Conservation (phyloP, 2,888 invertebrate genomes). For the Trypoxylon attenuatum region DNA sequence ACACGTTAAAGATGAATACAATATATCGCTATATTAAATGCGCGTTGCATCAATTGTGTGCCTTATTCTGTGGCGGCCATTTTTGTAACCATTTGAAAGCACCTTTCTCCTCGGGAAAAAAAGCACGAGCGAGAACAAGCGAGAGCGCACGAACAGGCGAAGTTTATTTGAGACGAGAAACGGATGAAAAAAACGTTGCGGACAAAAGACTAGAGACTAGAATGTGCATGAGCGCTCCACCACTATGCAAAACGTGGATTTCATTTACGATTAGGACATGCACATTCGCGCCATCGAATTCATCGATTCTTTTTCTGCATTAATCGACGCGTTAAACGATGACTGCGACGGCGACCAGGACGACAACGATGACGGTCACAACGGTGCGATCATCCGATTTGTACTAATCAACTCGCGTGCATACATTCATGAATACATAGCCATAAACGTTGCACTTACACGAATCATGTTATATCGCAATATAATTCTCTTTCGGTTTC, state of each 20-base stretch:
- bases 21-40: slow-evolving; percentile 62
- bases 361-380: too few species aligned
- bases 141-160: slow-evolving; percentile 35
- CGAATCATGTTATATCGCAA: slow-evolving; percentile 67
- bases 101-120: slow-evolving; percentile 54
- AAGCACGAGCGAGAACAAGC: slow-evolving; percentile 23
- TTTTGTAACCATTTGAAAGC: slow-evolving; percentile 69
- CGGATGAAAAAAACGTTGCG: slow-evolving; percentile 16
- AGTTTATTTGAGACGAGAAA: slow-evolving; percentile 24
- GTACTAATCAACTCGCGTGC: slow-evolving; percentile 43
- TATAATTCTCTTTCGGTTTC: slow-evolving; percentile 71
- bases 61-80: slow-evolving; percentile 74
- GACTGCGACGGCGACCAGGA: too few species aligned
- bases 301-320: slow-evolving; percentile 52
- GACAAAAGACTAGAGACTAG: too few species aligned
- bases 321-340: slow-evolving; percentile 34
- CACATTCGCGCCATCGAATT: slow-evolving; percentile 35
- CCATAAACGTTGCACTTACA: slow-evolving; percentile 59
- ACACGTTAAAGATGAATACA: slow-evolving; percentile 47
- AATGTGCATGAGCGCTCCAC: slow-evolving; percentile 4
- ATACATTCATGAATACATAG: slow-evolving; percentile 49
- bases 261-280: slow-evolving; percentile 53
- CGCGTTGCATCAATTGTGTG: slow-evolving; percentile 74
- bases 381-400: too few species aligned
- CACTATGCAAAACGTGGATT: slow-evolving; percentile 25